A percentile compares a stretch with the other conserved stretches of the same genome.
phyloP scores from a whole-genome alignment of 2,888 invertebrate species.

The Parnassius smintheus region DNA sequence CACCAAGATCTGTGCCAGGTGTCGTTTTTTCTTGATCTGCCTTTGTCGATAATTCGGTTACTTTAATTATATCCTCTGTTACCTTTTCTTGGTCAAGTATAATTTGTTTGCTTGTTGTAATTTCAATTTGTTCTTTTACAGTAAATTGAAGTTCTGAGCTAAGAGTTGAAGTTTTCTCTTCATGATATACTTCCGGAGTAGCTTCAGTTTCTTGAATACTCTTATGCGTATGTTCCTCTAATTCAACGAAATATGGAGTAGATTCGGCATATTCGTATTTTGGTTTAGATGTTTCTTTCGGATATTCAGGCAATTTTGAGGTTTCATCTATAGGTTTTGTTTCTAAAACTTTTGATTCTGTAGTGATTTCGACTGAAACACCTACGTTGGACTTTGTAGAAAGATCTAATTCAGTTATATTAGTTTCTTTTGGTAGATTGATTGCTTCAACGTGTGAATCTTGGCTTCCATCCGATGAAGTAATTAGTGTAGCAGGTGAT shows the following conservation, averaged over 20 bases:
- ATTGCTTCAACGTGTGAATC: conserved; percentile 1
- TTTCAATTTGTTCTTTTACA: conserved; percentile 38
- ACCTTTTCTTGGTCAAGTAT: conserved; percentile 31
- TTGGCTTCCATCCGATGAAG: conserved; percentile 2
- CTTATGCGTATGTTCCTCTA: conserved; percentile 60
- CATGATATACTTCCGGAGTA: conserved; percentile 34
- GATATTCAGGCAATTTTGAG: conserved; percentile 12
- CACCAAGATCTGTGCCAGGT: conserved; percentile 18
- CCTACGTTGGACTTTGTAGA: conserved; percentile 6
- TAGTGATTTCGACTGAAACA: background rate
- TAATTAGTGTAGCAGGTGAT: conserved; percentile 2
- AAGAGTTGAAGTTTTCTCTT: conserved; percentile 33
- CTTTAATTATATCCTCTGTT: conserved; percentile 33
- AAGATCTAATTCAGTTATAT: conserved; percentile 12
- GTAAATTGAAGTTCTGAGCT: conserved; percentile 31
- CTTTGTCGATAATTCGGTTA: conserved; percentile 19
- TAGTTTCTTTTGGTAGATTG: conserved; percentile 5
- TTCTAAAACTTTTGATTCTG: conserved; percentile 11
- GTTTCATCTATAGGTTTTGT: conserved; percentile 17
- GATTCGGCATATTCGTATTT: conserved; percentile 41
- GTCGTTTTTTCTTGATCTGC: conserved; percentile 34
- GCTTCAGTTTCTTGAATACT: conserved; percentile 38
- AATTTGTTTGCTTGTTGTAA: conserved; percentile 31
- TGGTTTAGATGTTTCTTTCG: conserved; percentile 31
- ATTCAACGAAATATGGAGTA: conserved; percentile 55